Evolutionary conservation across 2,888 invertebrate genomes (phyloP).

Genomic region (Trachelus troglodyta): DNA sequence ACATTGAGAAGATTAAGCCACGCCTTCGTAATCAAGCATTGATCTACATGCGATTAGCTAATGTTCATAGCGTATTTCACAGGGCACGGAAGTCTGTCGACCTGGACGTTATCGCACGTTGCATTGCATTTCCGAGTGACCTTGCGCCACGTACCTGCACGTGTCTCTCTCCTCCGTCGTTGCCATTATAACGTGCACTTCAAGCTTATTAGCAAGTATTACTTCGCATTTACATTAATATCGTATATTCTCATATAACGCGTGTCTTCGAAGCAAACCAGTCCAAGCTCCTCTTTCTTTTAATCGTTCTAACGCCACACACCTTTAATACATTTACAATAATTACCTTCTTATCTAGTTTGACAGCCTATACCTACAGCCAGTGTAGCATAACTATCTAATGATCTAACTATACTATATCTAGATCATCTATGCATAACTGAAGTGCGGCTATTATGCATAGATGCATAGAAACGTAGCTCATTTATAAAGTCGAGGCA

Average conservation of each 20-base stretch:
- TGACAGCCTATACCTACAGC: neutral
- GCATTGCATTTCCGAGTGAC: conserved; percentile 16
- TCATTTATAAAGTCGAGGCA: neutral
- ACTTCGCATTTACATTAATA: neutral
- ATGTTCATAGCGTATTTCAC: conserved; percentile 33
- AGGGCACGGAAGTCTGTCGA: conserved; percentile 33
- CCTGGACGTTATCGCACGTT: conserved; percentile 32
- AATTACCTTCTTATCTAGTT: neutral
- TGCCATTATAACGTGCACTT: neutral
- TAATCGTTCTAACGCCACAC: neutral
- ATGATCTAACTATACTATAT: neutral
- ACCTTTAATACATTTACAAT: neutral
- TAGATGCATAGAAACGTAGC: neutral
- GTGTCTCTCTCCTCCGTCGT: neutral
- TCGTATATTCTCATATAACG: neutral
- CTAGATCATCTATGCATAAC: neutral
- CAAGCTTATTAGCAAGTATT: neutral
- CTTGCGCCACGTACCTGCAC: neutral
- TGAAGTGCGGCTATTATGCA: neutral
- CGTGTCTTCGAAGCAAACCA: neutral
- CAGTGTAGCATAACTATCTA: neutral
- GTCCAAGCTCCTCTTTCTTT: neutral
- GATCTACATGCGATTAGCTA: conserved; percentile 38
- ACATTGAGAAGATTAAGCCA: neutral
- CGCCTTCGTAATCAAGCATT: neutral